These are phyloP conservation scores for Magallana nippona DNA, from an alignment of 2,888 invertebrate species.

Conservation along the genomic window DNA sequence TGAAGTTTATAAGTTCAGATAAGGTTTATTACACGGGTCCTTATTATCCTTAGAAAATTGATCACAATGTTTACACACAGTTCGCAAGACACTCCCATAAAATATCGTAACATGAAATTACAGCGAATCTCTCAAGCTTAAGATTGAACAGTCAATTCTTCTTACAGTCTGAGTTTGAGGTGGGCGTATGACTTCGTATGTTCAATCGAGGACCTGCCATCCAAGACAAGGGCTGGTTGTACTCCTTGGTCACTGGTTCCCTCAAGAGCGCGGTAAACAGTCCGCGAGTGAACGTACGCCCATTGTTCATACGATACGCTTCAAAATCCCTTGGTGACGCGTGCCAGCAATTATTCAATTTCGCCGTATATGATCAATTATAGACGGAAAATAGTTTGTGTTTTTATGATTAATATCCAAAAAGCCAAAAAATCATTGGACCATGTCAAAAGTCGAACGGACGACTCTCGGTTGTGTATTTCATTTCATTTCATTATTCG, in stretches of 20 bases:
- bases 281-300: neutral
- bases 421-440: neutral
- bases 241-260: neutral
- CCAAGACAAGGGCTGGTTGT: neutral
- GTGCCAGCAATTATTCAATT: conserved; percentile 31
- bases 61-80: neutral
- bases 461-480: too few species aligned
- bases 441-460: too few species aligned
- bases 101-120: neutral
- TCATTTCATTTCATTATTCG: too few species aligned
- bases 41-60: conserved; percentile 20
- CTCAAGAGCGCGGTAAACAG: neutral
- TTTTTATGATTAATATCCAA: conserved; percentile 17
- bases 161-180: neutral
- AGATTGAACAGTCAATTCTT: neutral
- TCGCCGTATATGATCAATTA: conserved; percentile 15
- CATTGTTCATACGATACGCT: neutral
- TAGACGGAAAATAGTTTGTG: neutral
- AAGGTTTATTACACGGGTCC: conserved; percentile 5
- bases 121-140: neutral
- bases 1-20: neutral
- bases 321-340: conserved; percentile 5
- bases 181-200: neutral
- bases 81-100: conserved; percentile 21
- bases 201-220: neutral